phyloP scores from a whole-genome alignment of 92 coral and sea anemone genomes.

The Plumapathes pennacea region DNA sequence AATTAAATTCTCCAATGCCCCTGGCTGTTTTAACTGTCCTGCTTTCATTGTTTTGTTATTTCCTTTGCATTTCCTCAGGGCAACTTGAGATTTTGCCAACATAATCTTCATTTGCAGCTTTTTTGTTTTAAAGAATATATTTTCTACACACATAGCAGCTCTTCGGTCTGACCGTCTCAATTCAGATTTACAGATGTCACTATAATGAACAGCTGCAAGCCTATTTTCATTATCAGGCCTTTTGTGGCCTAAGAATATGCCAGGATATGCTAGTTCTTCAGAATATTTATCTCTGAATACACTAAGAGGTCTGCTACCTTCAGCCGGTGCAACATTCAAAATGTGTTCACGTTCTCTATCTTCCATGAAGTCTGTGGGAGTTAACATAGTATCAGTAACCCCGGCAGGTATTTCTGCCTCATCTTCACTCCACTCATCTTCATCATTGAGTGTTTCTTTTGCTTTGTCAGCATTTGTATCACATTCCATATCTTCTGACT shows the following conservation, averaged over 20 bases:
- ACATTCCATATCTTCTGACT: neutral
- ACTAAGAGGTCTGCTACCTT: constrained; percentile 50
- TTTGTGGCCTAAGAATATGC: constrained; percentile 47
- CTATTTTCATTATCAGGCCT: constrained; percentile 38
- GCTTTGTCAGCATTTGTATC: neutral
- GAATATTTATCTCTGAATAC: constrained; percentile 46
- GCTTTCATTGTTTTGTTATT: constrained; percentile 33
- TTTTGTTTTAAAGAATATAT: constrained; percentile 43
- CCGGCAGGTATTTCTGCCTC: constrained; percentile 58
- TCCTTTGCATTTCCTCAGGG: constrained; percentile 49
- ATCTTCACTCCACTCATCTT: constrained; percentile 30
- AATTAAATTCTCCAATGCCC: constrained; percentile 31
- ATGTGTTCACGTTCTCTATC: constrained; percentile 37
- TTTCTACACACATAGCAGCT: constrained; percentile 47
- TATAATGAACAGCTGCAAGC: constrained; percentile 21
- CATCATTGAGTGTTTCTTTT: constrained; percentile 1
- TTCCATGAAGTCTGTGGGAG: constrained; percentile 54
- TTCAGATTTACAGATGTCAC: constrained; percentile 60
- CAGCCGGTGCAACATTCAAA: constrained; percentile 51
- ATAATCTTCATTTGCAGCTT: constrained; percentile 50
- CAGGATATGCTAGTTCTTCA: constrained; percentile 56
- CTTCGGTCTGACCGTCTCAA: constrained; percentile 23
- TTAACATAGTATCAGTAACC: constrained; percentile 59
- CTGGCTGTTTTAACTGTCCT: constrained; percentile 44
- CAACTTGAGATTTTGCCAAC: constrained; percentile 41